Conservation (phyloP, 1,140 invertebrate genomes). For the Argopecten irradians region DNA sequence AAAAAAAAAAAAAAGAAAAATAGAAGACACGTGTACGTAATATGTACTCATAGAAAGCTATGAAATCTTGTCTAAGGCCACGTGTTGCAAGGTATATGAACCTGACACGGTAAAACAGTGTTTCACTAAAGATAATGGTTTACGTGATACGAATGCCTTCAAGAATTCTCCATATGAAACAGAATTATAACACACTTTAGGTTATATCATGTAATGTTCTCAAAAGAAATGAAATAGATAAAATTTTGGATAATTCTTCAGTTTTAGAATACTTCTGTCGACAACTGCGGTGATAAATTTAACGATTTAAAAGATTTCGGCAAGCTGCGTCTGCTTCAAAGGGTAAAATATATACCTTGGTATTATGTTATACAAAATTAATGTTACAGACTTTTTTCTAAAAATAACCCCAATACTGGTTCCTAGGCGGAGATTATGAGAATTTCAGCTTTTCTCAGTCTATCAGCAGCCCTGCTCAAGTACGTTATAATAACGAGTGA, state of each 20-base stretch:
- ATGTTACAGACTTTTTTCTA: neutral
- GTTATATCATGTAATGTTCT: neutral
- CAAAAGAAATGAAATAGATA: constrained; percentile 3
- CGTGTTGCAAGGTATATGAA: neutral
- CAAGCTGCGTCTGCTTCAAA: neutral
- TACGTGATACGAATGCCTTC: neutral
- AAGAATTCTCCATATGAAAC: neutral
- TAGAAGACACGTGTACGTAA: too few species aligned
- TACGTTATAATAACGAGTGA: neutral
- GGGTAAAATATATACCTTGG: neutral
- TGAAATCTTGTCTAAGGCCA: neutral
- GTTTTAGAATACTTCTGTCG: neutral
- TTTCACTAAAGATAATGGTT: neutral
- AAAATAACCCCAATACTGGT: neutral
- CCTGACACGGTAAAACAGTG: neutral
- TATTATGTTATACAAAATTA: neutral
- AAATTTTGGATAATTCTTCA: neutral
- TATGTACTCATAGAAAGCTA: too few species aligned
- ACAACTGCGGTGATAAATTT: neutral
- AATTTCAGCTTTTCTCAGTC: neutral
- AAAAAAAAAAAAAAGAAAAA: too few species aligned
- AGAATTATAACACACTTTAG: constrained; percentile 1
- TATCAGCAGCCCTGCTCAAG: neutral
- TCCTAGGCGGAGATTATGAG: constrained; percentile 6
- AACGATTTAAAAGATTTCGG: neutral